Conservation (phyloP, 1,140 invertebrate genomes). For the Cataglyphis hispanica region DNA sequence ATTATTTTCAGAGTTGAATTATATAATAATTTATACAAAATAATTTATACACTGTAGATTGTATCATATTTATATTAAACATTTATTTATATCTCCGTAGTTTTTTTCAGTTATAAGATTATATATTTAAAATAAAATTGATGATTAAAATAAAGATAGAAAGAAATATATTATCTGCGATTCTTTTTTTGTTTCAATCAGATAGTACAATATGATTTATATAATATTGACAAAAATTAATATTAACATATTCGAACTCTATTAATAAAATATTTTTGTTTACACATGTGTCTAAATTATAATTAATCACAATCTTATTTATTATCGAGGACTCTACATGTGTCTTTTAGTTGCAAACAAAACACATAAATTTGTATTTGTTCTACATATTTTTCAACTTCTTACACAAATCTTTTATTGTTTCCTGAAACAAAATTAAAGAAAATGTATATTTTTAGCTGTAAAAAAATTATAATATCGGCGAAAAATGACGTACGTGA, state of each 20-base stretch:
- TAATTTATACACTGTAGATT: too few relatives aligned
- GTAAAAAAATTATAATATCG: neutral
- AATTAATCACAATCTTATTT: neutral
- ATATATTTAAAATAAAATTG: too few relatives aligned
- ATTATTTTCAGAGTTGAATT: neutral
- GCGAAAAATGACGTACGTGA: neutral
- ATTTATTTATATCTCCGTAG: too few relatives aligned
- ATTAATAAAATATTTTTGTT: neutral
- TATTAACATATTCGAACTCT: neutral
- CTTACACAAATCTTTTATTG: neutral
- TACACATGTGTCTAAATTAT: neutral
- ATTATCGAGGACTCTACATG: neutral
- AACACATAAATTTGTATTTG: too few relatives aligned
- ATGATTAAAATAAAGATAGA: neutral
- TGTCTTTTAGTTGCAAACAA: neutral
- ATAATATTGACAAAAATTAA: neutral
- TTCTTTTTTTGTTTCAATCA: neutral
- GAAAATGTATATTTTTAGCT: neutral
- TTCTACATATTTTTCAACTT: neutral
- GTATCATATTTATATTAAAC: neutral
- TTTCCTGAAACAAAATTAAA: neutral
- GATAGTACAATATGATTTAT: neutral
- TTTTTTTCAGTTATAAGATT: too few relatives aligned
- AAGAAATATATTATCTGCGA: neutral
- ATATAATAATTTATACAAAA: neutral